Conservation (phyloP, 2,888 invertebrate species). For the Stenichneumon culpator region DNA sequence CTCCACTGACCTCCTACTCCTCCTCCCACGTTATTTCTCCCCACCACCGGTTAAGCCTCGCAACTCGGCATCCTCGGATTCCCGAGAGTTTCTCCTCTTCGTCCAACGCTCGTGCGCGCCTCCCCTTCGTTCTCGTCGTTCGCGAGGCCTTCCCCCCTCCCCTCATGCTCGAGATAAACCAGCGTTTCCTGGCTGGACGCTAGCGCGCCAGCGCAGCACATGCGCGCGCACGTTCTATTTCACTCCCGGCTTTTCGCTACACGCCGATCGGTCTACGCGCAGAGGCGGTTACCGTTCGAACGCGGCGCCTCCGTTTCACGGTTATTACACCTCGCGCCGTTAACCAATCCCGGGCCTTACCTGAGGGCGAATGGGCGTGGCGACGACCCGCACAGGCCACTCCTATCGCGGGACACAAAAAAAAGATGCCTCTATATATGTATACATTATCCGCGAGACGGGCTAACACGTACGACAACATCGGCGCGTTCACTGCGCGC, state of each 20-base stretch:
- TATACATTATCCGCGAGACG: conserved; percentile 49
- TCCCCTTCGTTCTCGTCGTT: conserved; percentile 43
- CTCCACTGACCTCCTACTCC: conserved; percentile 83
- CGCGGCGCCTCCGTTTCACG: conserved; percentile 4
- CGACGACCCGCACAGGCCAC: conserved; percentile 43
- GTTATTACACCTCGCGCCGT: conserved; percentile 29
- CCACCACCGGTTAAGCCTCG: conserved; percentile 72
- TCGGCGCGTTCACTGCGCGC: conserved; percentile 67
- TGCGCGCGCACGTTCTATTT: conserved; percentile 53
- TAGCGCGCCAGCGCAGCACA: not conserved
- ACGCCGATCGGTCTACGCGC: not conserved
- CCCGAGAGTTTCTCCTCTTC: conserved; percentile 26
- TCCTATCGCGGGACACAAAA: conserved; percentile 14
- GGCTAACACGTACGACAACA: conserved; percentile 70
- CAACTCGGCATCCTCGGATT: conserved; percentile 40
- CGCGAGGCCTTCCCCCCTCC: not conserved
- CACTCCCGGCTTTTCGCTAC: not conserved
- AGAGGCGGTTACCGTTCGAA: conserved; percentile 21
- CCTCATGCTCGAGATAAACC: not conserved
- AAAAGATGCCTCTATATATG: conserved; percentile 14
- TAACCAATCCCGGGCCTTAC: conserved; percentile 46
- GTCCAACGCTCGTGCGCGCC: conserved; percentile 26
- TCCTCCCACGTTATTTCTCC: conserved; percentile 82
- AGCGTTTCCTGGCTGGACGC: not conserved
- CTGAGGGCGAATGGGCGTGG: conserved; percentile 56